Evolutionary conservation across 2,888 invertebrate species (phyloP).

Genomic region (Zele albiditarsus): DNA sequence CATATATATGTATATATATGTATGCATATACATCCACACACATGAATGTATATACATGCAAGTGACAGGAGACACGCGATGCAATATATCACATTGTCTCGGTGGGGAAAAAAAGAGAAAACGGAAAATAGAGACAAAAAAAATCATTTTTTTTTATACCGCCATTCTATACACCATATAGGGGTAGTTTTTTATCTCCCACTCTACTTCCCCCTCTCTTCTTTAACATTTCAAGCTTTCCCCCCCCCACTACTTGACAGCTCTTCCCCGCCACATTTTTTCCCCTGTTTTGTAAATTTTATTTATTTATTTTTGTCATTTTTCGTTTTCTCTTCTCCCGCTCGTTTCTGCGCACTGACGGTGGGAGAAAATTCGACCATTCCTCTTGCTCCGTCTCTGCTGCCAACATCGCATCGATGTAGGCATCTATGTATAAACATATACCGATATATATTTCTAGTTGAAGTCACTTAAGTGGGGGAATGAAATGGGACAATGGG

Average conservation of each 20-base stretch:
- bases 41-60: not conserved
- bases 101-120: constrained; percentile 47
- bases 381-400: constrained; percentile 43
- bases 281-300: constrained; percentile 32
- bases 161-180: constrained; percentile 22
- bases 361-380: constrained; percentile 49
- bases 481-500: constrained; percentile 2
- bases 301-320: constrained; percentile 42
- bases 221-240: constrained; percentile 42
- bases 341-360: constrained; percentile 23
- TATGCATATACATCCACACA: not conserved
- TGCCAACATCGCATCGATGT: constrained; percentile 36
- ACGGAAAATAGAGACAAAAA: constrained; percentile 35
- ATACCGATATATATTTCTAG: not conserved
- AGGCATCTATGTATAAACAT: not conserved
- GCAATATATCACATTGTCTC: constrained; percentile 68
- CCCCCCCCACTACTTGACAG: constrained; percentile 47
- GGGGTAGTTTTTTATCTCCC: constrained; percentile 44
- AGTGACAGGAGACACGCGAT: constrained; percentile 60
- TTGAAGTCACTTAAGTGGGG: not conserved
- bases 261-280: constrained; percentile 37
- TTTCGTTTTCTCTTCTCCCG: constrained; percentile 16
- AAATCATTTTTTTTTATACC: constrained; percentile 34
- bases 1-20: not conserved
- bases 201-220: constrained; percentile 39